phyloP scores from a whole-genome alignment of 2,888 invertebrate species.

The Philonicus albiceps region DNA sequence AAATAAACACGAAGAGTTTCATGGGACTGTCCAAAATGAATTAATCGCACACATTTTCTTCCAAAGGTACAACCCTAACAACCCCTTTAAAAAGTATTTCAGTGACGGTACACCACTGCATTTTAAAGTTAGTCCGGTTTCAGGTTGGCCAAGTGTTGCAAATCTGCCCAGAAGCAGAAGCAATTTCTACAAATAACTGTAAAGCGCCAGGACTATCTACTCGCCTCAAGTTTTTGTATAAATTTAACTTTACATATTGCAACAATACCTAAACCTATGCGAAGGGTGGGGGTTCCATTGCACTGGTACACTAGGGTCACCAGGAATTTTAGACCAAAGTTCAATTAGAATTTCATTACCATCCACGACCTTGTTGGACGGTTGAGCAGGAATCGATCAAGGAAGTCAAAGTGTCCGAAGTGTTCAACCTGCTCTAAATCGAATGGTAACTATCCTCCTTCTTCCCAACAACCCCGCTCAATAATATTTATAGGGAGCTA shows the following conservation, averaged over 20 bases:
- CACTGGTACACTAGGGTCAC: neutral
- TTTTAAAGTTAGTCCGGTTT: neutral
- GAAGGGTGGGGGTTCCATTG: neutral
- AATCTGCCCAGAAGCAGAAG: neutral
- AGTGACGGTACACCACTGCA: neutral
- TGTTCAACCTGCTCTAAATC: neutral
- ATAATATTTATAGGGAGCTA: neutral
- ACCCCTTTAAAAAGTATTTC: neutral
- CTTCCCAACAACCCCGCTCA: neutral
- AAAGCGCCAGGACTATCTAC: neutral
- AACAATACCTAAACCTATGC: neutral
- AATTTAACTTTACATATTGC: neutral
- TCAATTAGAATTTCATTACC: neutral
- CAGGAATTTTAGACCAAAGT: neutral
- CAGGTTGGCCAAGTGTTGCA: neutral
- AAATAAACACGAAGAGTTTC: neutral
- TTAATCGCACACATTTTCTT: neutral
- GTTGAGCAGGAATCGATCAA: neutral
- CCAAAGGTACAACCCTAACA: neutral
- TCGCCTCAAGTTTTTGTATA: neutral
- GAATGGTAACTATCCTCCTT: neutral
- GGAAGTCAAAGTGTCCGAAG: conserved; percentile 1
- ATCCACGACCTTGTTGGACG: neutral
- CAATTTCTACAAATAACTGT: neutral
- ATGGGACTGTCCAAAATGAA: neutral